Conservation (phyloP, 2,797 vertebrate species). For the Sebastiscus tertius region DNA sequence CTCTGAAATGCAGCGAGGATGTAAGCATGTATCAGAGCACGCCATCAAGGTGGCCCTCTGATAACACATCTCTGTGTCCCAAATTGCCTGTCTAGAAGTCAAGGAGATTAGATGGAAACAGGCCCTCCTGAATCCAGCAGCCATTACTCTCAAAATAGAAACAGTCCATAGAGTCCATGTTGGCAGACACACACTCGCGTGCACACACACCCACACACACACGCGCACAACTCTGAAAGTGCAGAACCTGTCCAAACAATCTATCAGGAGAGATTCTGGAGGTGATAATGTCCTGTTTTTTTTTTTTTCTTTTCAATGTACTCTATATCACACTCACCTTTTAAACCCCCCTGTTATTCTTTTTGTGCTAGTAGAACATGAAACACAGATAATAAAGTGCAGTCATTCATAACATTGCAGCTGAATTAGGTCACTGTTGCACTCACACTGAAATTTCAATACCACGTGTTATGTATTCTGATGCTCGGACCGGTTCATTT, state of each 20-base stretch:
- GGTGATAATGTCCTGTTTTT: slow-evolving; percentile 1
- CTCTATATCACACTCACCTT: slow-evolving; percentile 16
- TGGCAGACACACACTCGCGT: slow-evolving; percentile 25
- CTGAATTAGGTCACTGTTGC: slow-evolving; percentile 8
- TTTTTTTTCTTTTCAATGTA: neutral
- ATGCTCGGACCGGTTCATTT: neutral
- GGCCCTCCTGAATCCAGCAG: slow-evolving; percentile 46
- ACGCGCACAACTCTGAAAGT: neutral
- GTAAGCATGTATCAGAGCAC: slow-evolving; percentile 57
- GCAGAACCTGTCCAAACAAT: slow-evolving; percentile 17
- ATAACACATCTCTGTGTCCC: slow-evolving; percentile 68
- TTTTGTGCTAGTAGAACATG: neutral
- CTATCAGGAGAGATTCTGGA: slow-evolving; percentile 7
- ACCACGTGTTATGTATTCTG: neutral
- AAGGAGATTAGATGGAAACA: slow-evolving; percentile 69
- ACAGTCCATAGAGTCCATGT: slow-evolving; percentile 25
- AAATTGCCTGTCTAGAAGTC: slow-evolving; percentile 71
- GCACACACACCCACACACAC: neutral
- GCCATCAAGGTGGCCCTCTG: slow-evolving; percentile 61
- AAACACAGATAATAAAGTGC: neutral
- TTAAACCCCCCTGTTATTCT: slow-evolving; percentile 18
- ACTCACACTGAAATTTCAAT: neutral
- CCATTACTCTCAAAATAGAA: slow-evolving; percentile 65
- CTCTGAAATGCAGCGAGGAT: slow-evolving; percentile 34
- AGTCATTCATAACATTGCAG: neutral